Base-by-base conservation (phyloP, 2,797 vertebrate genomes). In the Anisognathus igniventris region DNA sequence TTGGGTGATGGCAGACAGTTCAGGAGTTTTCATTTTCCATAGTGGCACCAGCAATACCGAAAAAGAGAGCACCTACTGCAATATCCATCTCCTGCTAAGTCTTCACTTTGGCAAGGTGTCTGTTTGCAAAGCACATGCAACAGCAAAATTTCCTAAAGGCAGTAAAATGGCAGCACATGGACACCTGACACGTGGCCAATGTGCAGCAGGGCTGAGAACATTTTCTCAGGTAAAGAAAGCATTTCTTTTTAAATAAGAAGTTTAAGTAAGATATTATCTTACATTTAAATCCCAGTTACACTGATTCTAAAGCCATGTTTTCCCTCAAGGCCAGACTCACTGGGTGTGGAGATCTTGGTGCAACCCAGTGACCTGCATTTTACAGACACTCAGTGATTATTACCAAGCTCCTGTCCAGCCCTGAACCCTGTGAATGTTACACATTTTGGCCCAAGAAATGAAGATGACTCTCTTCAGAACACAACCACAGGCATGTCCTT, bases 401-500 rank as follows among this genome's bases (percentile, higher is more conserved):
- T 82, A 89, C 7, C 87, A 89, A 68, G 81, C 72, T 93, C 77
- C 67, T 8, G 45, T 31, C 80, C 56, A 50, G 81, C 42, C 68
- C 62, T 40, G 80, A 91, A 87, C 13, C 51, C 48, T 0, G 2
- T 48, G 39, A 65, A 87, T 44, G 39, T 67, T 64, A 77, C 65
- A 89, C 12, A 47, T 71, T 84, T 44, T 75, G 73, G 47, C 39
- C 50, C 62, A 65, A 78, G 76, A 83, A 78, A 90, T n/a, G 33
- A 74, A 58, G 58, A 75, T 23, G 39, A 73, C 54, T 73, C 47
- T 60, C 82, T 77, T 83, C 66, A 45, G 21, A 85, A 65, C 31
- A 8, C n/a, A 95, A 90, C 91, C 91, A 92, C 86, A 96, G 79
- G 90, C 78, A 80, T 47, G 53, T 88, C 85, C 75, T 45, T 56